Conservation (phyloP, 2,797 vertebrate species). For the Zalophus californianus region DNA sequence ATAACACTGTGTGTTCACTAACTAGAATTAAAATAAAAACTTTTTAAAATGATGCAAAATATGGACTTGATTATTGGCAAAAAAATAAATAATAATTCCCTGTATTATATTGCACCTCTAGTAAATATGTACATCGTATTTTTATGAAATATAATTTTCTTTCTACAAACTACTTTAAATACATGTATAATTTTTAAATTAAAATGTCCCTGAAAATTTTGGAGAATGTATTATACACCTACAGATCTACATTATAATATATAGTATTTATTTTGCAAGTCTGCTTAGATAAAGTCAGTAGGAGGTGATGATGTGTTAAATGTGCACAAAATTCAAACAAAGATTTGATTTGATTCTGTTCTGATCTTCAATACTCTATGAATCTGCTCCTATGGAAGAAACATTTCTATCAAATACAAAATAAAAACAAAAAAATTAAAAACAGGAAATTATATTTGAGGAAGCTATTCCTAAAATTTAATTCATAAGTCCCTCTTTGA, state of each 20-base stretch:
- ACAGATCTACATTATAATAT: not conserved
- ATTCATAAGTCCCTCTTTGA: not conserved
- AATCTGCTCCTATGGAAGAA: not conserved
- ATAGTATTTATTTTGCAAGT: not conserved
- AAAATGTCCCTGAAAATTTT: not conserved
- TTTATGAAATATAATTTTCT: no score
- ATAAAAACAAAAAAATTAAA: no score
- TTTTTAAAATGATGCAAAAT: no score
- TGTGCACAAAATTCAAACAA: not conserved
- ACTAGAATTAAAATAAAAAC: no score
- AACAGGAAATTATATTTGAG: not conserved
- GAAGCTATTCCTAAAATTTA: not conserved
- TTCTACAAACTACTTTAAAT: no score
- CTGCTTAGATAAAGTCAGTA: not conserved
- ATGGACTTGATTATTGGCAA: no score
- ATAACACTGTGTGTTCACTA: no score
- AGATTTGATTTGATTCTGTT: not conserved
- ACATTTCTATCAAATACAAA: not conserved
- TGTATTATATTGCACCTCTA: no score
- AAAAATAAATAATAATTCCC: no score
- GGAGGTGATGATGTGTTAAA: not conserved
- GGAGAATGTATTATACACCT: not conserved
- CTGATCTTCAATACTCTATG: not conserved
- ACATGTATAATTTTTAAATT: not conserved
- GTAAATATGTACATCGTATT: no score